Evolutionary conservation across 2,113 vertebrate genomes (phyloP).

Genomic region (Platichthys stellatus): DNA sequence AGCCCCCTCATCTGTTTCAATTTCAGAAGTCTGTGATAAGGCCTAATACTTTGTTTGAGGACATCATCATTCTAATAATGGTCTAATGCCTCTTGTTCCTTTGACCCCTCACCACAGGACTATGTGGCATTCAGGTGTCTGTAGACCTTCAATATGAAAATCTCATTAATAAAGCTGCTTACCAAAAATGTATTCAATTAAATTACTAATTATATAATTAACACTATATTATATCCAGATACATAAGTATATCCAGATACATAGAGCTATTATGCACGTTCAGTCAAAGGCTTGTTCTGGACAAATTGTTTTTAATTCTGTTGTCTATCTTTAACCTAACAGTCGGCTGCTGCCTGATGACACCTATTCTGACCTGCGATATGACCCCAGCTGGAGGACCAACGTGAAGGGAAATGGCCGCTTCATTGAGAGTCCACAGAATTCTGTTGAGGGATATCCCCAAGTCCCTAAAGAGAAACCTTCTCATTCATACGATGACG

Average conservation of each 20-base stretch:
- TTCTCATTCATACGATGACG: constrained; percentile 2
- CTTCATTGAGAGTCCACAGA: constrained; percentile 5
- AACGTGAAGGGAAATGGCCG: constrained; percentile 40
- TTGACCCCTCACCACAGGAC: constrained; percentile 57
- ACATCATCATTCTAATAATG: constrained; percentile 70
- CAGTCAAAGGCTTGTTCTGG: background rate
- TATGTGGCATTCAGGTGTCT: constrained; percentile 37
- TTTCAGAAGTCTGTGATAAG: constrained; percentile 67
- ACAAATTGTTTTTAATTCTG: background rate
- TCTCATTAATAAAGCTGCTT: too few species aligned
- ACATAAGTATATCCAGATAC: background rate
- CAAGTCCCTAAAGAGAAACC: constrained; percentile 23
- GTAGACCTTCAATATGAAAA: constrained; percentile 32
- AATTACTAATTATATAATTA: constrained; percentile 9
- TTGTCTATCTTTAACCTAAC: constrained; percentile 41
- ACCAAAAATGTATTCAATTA: too few species aligned
- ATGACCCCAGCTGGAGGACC: constrained; percentile 85
- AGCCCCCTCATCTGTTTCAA: constrained; percentile 76
- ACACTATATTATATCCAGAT: background rate
- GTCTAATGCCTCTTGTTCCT: constrained; percentile 71
- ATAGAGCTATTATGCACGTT: background rate
- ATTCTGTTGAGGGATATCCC: constrained; percentile 7
- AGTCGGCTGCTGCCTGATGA: constrained; percentile 62
- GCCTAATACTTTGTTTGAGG: constrained; percentile 64
- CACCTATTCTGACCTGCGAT: constrained; percentile 79